Conservation (phyloP, 2,888 invertebrate species). For the Latrodectus elegans region DNA sequence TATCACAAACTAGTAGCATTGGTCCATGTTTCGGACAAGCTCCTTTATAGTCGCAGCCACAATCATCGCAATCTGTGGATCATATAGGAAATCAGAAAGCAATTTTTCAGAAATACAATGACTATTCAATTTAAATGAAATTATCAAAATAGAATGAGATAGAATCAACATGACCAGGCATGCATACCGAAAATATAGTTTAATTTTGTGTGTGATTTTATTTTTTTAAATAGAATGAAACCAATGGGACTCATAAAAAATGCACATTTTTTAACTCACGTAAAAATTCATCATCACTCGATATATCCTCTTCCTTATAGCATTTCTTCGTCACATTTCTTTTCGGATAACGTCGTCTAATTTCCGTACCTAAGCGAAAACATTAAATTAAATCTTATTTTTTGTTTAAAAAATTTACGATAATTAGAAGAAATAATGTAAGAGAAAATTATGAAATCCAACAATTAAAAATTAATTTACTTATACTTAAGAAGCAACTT, state of each 20-base stretch:
- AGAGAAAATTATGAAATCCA: too few relatives aligned
- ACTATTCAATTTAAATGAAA: not conserved
- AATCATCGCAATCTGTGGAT: slow-evolving; percentile 34
- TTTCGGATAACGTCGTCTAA: slow-evolving; percentile 23
- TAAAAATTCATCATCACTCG: slow-evolving; percentile 30
- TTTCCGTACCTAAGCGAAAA: not conserved
- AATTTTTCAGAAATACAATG: not conserved
- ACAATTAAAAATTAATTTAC: too few relatives aligned
- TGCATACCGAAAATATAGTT: too few relatives aligned
- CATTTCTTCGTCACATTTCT: slow-evolving; percentile 14
- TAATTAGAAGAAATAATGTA: too few relatives aligned
- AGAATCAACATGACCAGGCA: not conserved
- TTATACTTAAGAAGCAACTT: too few relatives aligned
- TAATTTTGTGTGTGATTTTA: too few relatives aligned
- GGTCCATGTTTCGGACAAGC: slow-evolving; percentile 46
- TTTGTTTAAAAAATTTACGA: not conserved
- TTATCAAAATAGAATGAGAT: not conserved
- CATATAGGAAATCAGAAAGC: too few relatives aligned
- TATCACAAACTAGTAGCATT: slow-evolving; percentile 32
- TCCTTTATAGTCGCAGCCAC: slow-evolving; percentile 23
- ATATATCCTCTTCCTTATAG: slow-evolving; percentile 37
- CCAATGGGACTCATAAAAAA: not conserved
- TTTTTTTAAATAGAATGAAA: not conserved
- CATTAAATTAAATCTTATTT: not conserved
- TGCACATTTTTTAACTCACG: slow-evolving; percentile 5